Percentiles rank a stretch among this genome's conserved stretches.
Evolutionary conservation across 2,888 invertebrate species (phyloP).

Genomic region (Brenthis daphne): DNA sequence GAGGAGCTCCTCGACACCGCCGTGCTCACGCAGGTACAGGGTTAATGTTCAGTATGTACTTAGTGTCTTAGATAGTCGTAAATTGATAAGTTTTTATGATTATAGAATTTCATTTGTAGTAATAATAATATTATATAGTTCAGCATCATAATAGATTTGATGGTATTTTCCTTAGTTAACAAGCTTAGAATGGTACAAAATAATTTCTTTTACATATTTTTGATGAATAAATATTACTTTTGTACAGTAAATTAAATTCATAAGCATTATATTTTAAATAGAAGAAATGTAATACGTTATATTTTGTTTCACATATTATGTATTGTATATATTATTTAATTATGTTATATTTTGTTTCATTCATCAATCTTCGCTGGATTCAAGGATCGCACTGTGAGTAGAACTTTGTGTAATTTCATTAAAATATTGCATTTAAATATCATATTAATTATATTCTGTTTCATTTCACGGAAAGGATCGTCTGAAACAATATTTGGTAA

Average conservation of each 20-base stretch:
- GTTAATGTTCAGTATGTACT: too few relatives aligned
- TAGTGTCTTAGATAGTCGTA: too few relatives aligned
- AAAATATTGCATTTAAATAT: conserved; percentile 20
- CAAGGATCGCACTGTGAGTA: conserved; percentile 74
- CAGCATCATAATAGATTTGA: too few relatives aligned
- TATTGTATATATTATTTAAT: conserved; percentile 8
- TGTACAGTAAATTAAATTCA: too few relatives aligned
- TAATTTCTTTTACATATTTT: too few relatives aligned
- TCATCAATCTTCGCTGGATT: conserved; percentile 40
- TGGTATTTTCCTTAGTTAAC: too few relatives aligned
- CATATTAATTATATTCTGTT: conserved; percentile 43
- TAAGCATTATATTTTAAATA: not conserved
- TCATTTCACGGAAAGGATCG: conserved; percentile 76
- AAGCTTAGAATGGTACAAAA: too few relatives aligned
- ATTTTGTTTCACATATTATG: too few relatives aligned
- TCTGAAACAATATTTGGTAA: conserved; percentile 65
- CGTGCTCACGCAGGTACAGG: conserved; percentile 86
- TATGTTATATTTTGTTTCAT: conserved; percentile 44
- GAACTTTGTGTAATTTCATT: conserved; percentile 30
- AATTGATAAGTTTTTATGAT: too few relatives aligned
- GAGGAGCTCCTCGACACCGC: conserved; percentile 88
- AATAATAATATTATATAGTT: too few relatives aligned
- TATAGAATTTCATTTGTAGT: too few relatives aligned
- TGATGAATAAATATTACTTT: too few relatives aligned
- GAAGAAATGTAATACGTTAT: not conserved